Evolutionary conservation across 2,888 invertebrate species (phyloP), one percentile per base, ranked within the genome.

Genomic region (Melikaiella ostensackeni): DNA sequence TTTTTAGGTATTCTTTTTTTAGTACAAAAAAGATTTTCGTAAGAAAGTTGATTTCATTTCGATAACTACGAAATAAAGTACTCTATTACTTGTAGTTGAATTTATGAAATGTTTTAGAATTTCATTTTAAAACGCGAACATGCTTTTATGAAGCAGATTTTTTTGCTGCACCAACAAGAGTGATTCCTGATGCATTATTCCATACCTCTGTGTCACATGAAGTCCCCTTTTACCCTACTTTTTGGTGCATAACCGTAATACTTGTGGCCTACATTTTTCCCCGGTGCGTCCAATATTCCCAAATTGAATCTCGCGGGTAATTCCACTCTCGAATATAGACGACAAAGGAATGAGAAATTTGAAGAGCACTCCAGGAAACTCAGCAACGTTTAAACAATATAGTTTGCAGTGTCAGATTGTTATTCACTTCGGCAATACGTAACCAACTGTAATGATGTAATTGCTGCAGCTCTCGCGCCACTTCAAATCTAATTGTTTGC

Each of bases 401-500:
- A 11, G 70, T 70, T 27, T 50, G 70, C 70, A 46, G 46, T 50
- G 70, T 70, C 70, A 70, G 70, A 70, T 50, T 50, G 46, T 70
- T 46, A 70, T 70, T 70, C 70, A 70, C 30, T 30, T 50, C 6
- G 50, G 30, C 70, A 70, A 70, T 70, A 46, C 50, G 50, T 70
- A 70, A 70, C 50, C 70, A 70, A 50, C 70, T 70, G 70, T 70
- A 46, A 46, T 30, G 46, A 50, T 50, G 70, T 70, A 70, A 70
- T 70, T 70, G 30, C 70, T 70, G 70, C 19, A 50, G 30, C 30
- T 50, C 70, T 70, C 70, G n/a, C 30, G n/a, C 30, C 30, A 70
- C 50, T 70, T 70, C 70, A 70, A 50, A 50, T 70, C n/a, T 70
- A 70, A 70, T 70, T 70, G 70, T 50, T 70, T 13, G 6, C 70